These are phyloP conservation scores for Athalia cordata DNA, from an alignment of 2,888 invertebrate genomes.

Conservation along the genomic window DNA sequence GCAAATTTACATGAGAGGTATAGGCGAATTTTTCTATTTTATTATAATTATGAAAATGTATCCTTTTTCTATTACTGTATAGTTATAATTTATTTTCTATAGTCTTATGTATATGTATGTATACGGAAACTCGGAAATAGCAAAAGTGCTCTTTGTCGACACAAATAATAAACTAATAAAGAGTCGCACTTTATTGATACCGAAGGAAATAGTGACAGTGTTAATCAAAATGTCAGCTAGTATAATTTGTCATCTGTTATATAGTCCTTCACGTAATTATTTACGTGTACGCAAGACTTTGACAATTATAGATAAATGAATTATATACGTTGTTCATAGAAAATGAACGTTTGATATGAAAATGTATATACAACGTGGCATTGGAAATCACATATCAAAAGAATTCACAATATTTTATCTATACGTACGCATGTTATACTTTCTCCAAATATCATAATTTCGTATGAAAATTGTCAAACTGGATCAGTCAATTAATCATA, in stretches of 20 bases:
- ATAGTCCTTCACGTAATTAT: not conserved
- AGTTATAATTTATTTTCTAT: conserved; percentile 20
- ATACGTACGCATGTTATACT: not conserved
- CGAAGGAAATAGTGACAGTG: conserved; percentile 37
- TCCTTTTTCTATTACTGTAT: conserved; percentile 8
- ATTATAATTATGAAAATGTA: not conserved
- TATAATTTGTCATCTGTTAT: not conserved
- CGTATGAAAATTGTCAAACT: conserved; percentile 4
- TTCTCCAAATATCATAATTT: conserved; percentile 12
- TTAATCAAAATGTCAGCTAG: conserved; percentile 6
- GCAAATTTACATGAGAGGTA: conserved; percentile 36
- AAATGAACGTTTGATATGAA: conserved; percentile 8
- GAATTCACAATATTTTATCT: not conserved
- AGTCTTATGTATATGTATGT: not conserved
- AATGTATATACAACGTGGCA: conserved; percentile 6
- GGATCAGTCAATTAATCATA: not conserved
- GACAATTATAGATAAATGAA: not conserved
- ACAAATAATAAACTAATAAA: conserved; percentile 1
- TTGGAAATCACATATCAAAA: conserved; percentile 34
- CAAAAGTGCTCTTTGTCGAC: conserved; percentile 20
- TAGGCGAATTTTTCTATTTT: conserved; percentile 34
- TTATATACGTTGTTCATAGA: not conserved
- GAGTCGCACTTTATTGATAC: conserved; percentile 27
- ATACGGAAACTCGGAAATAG: not conserved
- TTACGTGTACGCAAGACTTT: not conserved